Evolutionary conservation across 2,113 vertebrate genomes (phyloP), one percentile per base, ranked within the genome.

Genomic region (Gopherus flavomarginatus): DNA sequence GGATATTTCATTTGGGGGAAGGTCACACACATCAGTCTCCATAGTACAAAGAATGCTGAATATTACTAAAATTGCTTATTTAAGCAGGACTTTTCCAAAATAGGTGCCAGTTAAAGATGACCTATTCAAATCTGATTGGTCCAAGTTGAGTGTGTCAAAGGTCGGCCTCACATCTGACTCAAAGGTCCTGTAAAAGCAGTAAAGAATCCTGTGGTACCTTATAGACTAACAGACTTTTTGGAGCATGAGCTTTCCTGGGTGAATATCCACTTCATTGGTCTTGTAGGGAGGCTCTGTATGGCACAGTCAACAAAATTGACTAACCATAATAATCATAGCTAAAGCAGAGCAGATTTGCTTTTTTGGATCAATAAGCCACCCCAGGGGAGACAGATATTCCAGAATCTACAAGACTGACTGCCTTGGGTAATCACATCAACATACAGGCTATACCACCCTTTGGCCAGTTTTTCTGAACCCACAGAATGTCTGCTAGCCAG

Each of bases 281-380:
- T 35, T 35, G 13, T 65, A 85, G 8, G 4, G 9, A 49, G 0
- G 0, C 4, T 86, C 1, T 31, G 29, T 4, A 59, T 35, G 59
- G 11, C 24, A 19, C 77, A 56, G 22, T n/a, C 12, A 78, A 6
- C 3, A 86, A 49, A 81, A 65, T 49, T 65, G 77, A 8, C 12
- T 65, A 59, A 65, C 5, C 19, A 65, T 69, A 50, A 21, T 52
- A 85, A 62, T 47, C 27, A 17, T 6, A 65, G 7, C 50, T 11
- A 21, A 21, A 16, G 27, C 16, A 56, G 50, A 42, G 83, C 42
- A 57, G 6, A 27, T 78, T 49, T 2, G 2, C 49, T 50, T 49
- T 83, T 35, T 49, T 59, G 29, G 52, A 22, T 82, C 14, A 83
- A 7, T 22, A n/a, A 38, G 8, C 12, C 26, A 38, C 2, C 8